These are phyloP conservation scores for Takifugu rubripes DNA, from an alignment of 2,797 vertebrate genomes.

Conservation along the genomic window DNA sequence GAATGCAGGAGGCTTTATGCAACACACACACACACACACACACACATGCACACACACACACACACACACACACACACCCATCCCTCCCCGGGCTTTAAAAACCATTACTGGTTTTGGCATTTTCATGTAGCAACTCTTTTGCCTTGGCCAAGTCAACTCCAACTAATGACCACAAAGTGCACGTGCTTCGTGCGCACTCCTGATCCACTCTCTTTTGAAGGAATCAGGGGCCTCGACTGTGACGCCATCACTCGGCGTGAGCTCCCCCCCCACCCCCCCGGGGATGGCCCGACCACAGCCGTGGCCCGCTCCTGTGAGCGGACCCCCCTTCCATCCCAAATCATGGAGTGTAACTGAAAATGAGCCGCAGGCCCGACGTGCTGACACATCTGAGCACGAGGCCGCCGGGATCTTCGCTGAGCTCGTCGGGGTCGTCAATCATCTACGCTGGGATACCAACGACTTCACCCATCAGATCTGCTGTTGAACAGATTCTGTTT, in stretches of 20 bases:
- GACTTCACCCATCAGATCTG: constrained; percentile 3
- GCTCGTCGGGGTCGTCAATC: constrained; percentile 32
- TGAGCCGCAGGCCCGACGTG: constrained; percentile 49
- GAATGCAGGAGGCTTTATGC: constrained; percentile 9
- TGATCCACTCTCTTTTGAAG: constrained; percentile 38
- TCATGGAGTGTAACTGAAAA: constrained; percentile 52
- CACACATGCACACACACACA: too few relatives aligned
- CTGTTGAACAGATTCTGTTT: too few relatives aligned
- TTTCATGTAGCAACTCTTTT: too few relatives aligned
- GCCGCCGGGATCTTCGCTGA: too few relatives aligned
- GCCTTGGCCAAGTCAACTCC: too few relatives aligned
- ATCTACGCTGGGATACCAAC: constrained; percentile 14
- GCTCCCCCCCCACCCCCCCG: constrained; percentile 26
- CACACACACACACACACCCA: too few relatives aligned
- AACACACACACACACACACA: too few relatives aligned
- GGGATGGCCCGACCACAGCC: constrained; percentile 55
- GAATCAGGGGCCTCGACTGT: constrained; percentile 25
- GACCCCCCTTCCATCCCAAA: constrained; percentile 66
- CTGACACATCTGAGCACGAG: neutral
- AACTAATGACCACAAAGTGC: constrained; percentile 6
- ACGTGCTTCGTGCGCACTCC: constrained; percentile 30
- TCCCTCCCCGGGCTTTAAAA: too few relatives aligned
- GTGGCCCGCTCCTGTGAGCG: constrained; percentile 45
- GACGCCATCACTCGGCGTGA: constrained; percentile 50
- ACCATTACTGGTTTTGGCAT: too few relatives aligned